A percentile compares a stretch with the other conserved stretches of the same genome.
Conservation (phyloP, 2,888 invertebrate species). For the Heliconius charithonia region DNA sequence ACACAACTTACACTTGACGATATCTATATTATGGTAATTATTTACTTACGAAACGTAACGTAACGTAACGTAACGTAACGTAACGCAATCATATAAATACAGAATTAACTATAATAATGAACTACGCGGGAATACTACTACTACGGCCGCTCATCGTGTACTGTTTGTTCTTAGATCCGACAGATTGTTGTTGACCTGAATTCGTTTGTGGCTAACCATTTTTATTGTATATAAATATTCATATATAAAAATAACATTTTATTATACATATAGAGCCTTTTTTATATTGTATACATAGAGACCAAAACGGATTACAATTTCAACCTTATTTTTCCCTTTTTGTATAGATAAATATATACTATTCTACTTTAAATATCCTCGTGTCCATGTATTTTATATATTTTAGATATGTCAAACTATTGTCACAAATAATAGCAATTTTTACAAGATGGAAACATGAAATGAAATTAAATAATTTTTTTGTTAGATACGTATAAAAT, state of each 20-base stretch:
- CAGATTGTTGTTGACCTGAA: slow-evolving; percentile 3
- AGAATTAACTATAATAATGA: slow-evolving; percentile 61
- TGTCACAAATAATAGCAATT: neutral
- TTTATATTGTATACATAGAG: neutral
- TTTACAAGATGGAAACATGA: neutral
- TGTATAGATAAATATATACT: too few species aligned
- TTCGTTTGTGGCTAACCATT: neutral
- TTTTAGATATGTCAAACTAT: neutral
- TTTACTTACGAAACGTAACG: slow-evolving; percentile 67
- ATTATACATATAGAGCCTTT: neutral
- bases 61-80: too few species aligned
- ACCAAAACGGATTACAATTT: neutral
- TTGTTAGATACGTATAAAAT: neutral
- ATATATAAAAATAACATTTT: neutral
- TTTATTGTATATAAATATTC: too few species aligned
- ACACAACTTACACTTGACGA: slow-evolving; percentile 70
- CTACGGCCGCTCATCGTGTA: slow-evolving; percentile 59
- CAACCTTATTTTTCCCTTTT: neutral
- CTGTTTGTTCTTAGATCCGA: slow-evolving; percentile 40
- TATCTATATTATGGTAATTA: slow-evolving; percentile 73
- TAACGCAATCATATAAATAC: slow-evolving; percentile 58
- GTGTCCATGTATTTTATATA: too few species aligned
- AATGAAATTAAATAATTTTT: neutral
- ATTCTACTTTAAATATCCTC: too few species aligned
- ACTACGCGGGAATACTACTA: slow-evolving; percentile 63